Evolutionary conservation across 2,113 vertebrate species (phyloP).

Genomic region (Oncorhynchus gorbuscha): DNA sequence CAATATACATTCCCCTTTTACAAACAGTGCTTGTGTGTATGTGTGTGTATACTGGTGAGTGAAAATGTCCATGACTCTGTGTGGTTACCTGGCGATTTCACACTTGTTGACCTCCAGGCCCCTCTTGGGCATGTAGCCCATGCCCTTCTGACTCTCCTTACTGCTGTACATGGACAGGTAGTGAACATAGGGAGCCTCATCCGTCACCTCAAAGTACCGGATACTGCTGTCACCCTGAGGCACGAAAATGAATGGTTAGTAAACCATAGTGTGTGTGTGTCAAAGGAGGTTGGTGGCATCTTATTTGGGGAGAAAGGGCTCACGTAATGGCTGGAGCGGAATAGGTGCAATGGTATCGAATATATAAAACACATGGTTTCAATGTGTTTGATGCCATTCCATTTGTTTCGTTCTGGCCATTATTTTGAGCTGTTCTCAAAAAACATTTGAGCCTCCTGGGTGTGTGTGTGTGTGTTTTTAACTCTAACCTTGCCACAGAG

Average conservation of each 20-base stretch:
- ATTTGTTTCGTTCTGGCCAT: too few species aligned
- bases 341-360: too few species aligned
- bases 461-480: not conserved
- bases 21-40: not conserved
- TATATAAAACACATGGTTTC: too few species aligned
- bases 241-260: not conserved
- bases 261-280: not conserved
- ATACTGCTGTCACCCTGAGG: conserved; percentile 89
- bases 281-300: not conserved
- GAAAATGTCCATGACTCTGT: not conserved
- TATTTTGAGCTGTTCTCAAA: too few species aligned
- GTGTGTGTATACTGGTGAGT: not conserved
- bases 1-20: not conserved
- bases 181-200: conserved; percentile 85
- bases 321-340: too few species aligned
- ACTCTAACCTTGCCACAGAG: conserved; percentile 84
- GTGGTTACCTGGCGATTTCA: conserved; percentile 84
- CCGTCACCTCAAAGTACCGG: conserved; percentile 90
- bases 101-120: conserved; percentile 92
- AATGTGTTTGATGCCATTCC: too few species aligned
- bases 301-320: too few species aligned
- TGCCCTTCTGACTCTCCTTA: conserved; percentile 90
- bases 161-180: conserved; percentile 88
- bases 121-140: conserved; percentile 91
- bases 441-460: too few species aligned